Base-by-base conservation (phyloP, 2,888 invertebrate species). In the Mayetiola destructor region DNA sequence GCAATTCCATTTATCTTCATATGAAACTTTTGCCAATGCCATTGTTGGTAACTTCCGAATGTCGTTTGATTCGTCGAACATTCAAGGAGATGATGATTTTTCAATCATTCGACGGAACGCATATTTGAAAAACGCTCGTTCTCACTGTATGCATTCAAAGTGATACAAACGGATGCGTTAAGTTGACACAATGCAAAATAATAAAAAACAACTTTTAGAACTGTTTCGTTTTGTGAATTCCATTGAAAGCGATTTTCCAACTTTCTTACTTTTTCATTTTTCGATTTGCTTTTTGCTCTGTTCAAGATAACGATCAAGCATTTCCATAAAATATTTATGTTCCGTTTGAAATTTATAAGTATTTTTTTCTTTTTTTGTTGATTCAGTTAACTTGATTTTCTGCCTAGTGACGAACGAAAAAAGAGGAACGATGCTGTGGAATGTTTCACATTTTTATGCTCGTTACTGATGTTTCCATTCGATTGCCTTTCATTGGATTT, bases 301-400 rank as follows among this genome's bases (percentile, higher is more conserved):
- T 48, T n/a, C n/a, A n/a, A n/a, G n/a, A n/a, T n/a, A n/a, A n/a
- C n/a, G n/a, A n/a, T n/a, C n/a, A n/a, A n/a, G n/a, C n/a, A 48
- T 48, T 48, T 27, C 27, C 48, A 48, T 48, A 27, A 48, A 48
- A 27, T 48, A 48, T 27, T 27, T 48, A 48, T 48, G 48, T 48
- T 48, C 48, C 48, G 48, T 48, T 48, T 48, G 48, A 48, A 27
- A 48, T 48, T 48, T 48, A 48, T 48, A 27, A n/a, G n/a, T n/a
- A n/a, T n/a, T n/a, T n/a, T n/a, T n/a, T n/a, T n/a, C n/a, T n/a
- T n/a, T n/a, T 48, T 48, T 48, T 48, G 48, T 48, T 48, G 48
- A 48, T 48, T 37, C 37, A 16, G n/a, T 4, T 37, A 42, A 42
- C 36, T 8, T 12, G 5, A 12, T 36, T 16, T 36, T 36, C 36